Evolutionary conservation across 37 sponge, comb jelly and placozoan species (phyloP).

Genomic region (Haliclona indistincta): DNA sequence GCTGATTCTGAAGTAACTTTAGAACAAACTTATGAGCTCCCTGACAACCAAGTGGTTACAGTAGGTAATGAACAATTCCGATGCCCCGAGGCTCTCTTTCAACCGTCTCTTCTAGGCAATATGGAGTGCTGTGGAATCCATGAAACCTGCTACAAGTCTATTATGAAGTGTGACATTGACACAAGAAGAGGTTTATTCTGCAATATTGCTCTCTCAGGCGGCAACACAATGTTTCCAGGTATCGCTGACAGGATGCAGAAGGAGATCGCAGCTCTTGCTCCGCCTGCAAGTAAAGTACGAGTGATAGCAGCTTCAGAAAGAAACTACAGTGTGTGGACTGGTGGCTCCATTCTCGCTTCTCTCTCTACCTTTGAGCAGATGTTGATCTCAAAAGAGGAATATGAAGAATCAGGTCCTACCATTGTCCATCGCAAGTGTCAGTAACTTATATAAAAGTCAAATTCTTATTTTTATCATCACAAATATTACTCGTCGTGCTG

Average conservation of each 20-base stretch:
- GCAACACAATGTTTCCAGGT: not conserved
- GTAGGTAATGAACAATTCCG: constrained; percentile 97
- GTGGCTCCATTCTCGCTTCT: constrained; percentile 99
- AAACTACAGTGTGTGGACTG: constrained; percentile 99
- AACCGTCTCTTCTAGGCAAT: constrained; percentile 89
- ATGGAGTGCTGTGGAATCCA: constrained; percentile 97
- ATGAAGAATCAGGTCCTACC: constrained; percentile 98
- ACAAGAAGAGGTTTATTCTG: constrained; percentile 98
- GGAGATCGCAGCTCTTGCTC: not conserved
- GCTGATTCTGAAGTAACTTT: constrained; percentile 89
- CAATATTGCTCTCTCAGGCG: constrained; percentile 66
- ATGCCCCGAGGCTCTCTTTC: constrained; percentile 95
- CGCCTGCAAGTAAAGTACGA: not conserved
- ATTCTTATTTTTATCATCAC: too few relatives aligned
- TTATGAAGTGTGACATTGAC: constrained; percentile 99
- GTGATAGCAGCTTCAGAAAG: constrained; percentile 99
- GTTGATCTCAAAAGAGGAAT: constrained; percentile 99
- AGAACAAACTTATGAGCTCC: constrained; percentile 98
- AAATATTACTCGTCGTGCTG: too few relatives aligned
- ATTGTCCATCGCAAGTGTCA: constrained; percentile 99
- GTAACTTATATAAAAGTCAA: too few relatives aligned
- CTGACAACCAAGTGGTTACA: constrained; percentile 97
- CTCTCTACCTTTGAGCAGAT: constrained; percentile 99
- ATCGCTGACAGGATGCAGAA: not conserved
- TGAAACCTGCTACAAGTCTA: constrained; percentile 98